Percentiles rank a stretch among this genome's conserved stretches.
phyloP scores from a whole-genome alignment of 2,888 invertebrate species.

The Drosophila ustulata region DNA sequence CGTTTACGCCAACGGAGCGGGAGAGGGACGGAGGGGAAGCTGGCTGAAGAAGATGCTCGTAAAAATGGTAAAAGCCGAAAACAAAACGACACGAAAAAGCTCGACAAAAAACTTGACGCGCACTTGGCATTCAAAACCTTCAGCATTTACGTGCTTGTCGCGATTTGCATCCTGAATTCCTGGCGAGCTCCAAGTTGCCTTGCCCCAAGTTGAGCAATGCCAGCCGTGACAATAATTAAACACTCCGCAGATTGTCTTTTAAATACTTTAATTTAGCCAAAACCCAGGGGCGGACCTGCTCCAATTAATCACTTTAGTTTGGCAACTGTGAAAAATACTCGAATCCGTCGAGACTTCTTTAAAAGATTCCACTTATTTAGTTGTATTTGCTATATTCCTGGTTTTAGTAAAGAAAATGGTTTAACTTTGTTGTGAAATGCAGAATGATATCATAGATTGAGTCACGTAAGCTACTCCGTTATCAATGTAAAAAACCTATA shows the following conservation, averaged over 20 bases:
- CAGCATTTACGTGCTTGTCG: slow-evolving; percentile 45
- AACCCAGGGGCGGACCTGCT: neutral
- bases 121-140: slow-evolving; percentile 40
- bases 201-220: neutral
- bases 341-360: too few species aligned
- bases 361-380: too few species aligned
- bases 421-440: too few species aligned
- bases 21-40: neutral
- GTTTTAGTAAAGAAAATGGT: too few species aligned
- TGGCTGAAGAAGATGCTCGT: slow-evolving; percentile 4
- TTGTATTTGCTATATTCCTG: too few species aligned
- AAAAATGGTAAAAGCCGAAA: slow-evolving; percentile 7
- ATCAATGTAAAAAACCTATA: too few species aligned
- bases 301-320: neutral
- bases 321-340: neutral
- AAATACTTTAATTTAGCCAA: slow-evolving; percentile 21
- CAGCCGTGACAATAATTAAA: slow-evolving; percentile 35
- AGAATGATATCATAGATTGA: too few species aligned
- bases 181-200: neutral
- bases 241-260: slow-evolving; percentile 12
- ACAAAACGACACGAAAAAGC: slow-evolving; percentile 12
- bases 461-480: too few species aligned
- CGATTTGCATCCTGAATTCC: slow-evolving; percentile 33
- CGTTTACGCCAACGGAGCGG: slow-evolving; percentile 18
- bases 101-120: slow-evolving; percentile 3